These are phyloP conservation scores for Octonoba sinensis DNA, from an alignment of 2,888 invertebrate species.

Conservation along the genomic window DNA sequence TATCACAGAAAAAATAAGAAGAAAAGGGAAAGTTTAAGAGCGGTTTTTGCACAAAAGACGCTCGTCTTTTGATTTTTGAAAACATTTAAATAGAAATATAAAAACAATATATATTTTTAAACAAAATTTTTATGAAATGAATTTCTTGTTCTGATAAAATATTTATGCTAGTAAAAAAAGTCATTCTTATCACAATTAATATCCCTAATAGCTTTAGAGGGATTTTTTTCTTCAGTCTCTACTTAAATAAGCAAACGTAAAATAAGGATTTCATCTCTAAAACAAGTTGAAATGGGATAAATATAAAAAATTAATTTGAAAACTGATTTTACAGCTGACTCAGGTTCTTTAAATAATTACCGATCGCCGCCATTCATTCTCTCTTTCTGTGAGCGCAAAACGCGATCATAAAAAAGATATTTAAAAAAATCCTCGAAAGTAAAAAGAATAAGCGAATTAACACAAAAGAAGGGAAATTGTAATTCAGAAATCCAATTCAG, in stretches of 20 bases:
- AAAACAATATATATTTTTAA: too few relatives aligned
- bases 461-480: conserved; percentile 29
- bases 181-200: background rate
- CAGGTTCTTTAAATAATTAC: conserved; percentile 48
- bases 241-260: background rate
- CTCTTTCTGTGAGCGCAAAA: conserved; percentile 29
- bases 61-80: too few relatives aligned
- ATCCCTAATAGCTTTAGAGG: background rate
- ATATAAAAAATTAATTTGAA: too few relatives aligned
- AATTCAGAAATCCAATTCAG: conserved; percentile 61
- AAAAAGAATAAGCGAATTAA: conserved; percentile 22
- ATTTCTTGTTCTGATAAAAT: too few relatives aligned
- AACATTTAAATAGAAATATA: too few relatives aligned
- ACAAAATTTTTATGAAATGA: too few relatives aligned
- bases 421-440: conserved; percentile 32
- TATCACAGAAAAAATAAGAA: too few relatives aligned
- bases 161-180: too few relatives aligned
- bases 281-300: conserved; percentile 23
- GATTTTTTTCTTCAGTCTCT: conserved; percentile 1
- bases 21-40: too few relatives aligned
- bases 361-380: conserved; percentile 40
- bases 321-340: too few relatives aligned
- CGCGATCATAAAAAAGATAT: conserved; percentile 30
- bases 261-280: conserved; percentile 2
- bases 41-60: too few relatives aligned